phyloP scores from a whole-genome alignment of 2,888 invertebrate species.

The Dasypolia templi region DNA sequence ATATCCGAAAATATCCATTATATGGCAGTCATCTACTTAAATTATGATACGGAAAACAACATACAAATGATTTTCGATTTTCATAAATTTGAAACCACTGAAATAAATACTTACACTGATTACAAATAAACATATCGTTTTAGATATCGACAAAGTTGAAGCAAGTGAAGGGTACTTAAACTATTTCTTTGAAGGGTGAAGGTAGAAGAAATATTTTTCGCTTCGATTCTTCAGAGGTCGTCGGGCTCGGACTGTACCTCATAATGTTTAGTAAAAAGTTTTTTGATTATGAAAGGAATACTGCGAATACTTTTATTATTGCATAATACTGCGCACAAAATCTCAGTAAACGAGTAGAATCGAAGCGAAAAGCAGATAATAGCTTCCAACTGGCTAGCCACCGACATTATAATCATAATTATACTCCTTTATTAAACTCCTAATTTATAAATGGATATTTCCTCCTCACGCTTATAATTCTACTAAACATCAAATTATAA shows the following conservation, averaged over 20 bases:
- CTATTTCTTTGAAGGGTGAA: slow-evolving; percentile 48
- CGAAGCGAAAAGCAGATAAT: slow-evolving; percentile 70
- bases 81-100: slow-evolving; percentile 5
- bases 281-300: slow-evolving; percentile 48
- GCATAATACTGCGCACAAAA: slow-evolving; percentile 50
- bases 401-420: slow-evolving; percentile 60
- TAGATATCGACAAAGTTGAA: slow-evolving; percentile 47
- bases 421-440: slow-evolving; percentile 67
- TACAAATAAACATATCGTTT: slow-evolving; percentile 52
- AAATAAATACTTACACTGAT: slow-evolving; percentile 45
- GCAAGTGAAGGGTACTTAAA: slow-evolving; percentile 35
- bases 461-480: slow-evolving; percentile 72
- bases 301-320: slow-evolving; percentile 43
- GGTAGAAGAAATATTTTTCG: slow-evolving; percentile 60
- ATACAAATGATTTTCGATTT: slow-evolving; percentile 26
- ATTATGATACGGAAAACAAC: slow-evolving; percentile 24
- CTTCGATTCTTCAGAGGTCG: slow-evolving; percentile 71
- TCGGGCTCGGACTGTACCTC: slow-evolving; percentile 78
- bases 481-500: slow-evolving; percentile 82
- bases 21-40: slow-evolving; percentile 39
- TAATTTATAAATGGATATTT: slow-evolving; percentile 68
- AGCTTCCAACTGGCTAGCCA: slow-evolving; percentile 60
- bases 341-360: slow-evolving; percentile 51
- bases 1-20: slow-evolving; percentile 16
- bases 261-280: slow-evolving; percentile 66